Base-by-base conservation (phyloP, 1,140 invertebrate genomes). In the Oncopodura yosiiana region DNA sequence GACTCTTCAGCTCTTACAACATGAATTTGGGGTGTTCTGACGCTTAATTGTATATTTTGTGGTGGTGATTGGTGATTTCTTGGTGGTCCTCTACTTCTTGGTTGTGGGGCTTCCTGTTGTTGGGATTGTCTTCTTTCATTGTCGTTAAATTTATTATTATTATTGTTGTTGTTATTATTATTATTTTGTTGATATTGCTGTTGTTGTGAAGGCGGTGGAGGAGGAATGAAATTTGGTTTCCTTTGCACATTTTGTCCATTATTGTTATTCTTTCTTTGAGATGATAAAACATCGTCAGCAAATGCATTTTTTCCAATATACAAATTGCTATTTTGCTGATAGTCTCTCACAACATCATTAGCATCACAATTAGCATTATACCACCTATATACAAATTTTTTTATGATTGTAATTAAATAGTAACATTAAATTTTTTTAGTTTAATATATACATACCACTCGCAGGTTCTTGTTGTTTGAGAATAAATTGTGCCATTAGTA, bases 371-470 rank as follows among this genome's bases (percentile, higher is more conserved):
- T 45, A 3, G 37, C 21, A 21, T 26, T 12, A 27, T 24, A n/a
- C 44, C 21, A 46, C 12, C 6, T 16, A 11, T 8, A 42, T 12
- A 9, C 39, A 21, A 21, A n/a, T 6, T n/a, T 11, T 11, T 11
- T 42, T 19, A 19, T 21, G 39, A 42, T 16, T 19, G 16, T 46
- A 6, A 8, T 27, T 83, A 84, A 45, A 78, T 70, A 42, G 71
- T 69, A 3, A 74, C 73, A 21, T 84, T 83, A n/a, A n/a, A 63
- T 82, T 76, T 8, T 74, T 75, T 61, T 81, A 91, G 66, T 90
- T 81, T 0, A 90, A 87, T 66, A 91, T 91, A 71, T 89, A 90
- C 87, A n/a, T 87, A 91, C 87, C 87, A 92, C 67, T 92, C 88
- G 63, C 89, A 92, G 23, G 84, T 78, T 61, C 91, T 89, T 65